A percentile compares a stretch with the other conserved stretches of the same genome.
Evolutionary conservation across 2,888 invertebrate species (phyloP).

Genomic region (Nomada ruficornis): DNA sequence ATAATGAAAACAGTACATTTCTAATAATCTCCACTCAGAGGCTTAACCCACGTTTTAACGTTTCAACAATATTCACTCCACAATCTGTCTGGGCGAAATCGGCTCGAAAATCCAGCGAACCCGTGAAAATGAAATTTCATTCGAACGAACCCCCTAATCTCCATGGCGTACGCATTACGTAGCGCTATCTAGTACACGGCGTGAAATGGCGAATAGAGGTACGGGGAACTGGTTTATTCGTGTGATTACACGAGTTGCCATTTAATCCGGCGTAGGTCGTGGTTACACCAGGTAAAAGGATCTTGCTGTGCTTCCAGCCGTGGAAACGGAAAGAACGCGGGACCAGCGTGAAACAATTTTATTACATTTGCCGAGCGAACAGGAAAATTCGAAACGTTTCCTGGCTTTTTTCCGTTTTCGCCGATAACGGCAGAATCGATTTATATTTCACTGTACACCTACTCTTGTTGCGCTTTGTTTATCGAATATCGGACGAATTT

Average conservation of each 20-base stretch:
- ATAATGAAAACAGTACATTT: too few relatives aligned
- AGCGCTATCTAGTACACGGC: slow-evolving; percentile 7
- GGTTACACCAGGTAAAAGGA: slow-evolving; percentile 55
- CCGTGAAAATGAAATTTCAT: neutral
- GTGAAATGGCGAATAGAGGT: slow-evolving; percentile 11
- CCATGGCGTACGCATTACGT: slow-evolving; percentile 16
- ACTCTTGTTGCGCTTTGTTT: too few relatives aligned
- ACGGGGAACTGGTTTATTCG: slow-evolving; percentile 49
- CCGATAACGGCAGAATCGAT: too few relatives aligned
- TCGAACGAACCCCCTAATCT: neutral
- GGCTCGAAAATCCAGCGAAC: too few relatives aligned
- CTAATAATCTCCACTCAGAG: too few relatives aligned
- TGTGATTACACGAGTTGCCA: slow-evolving; percentile 52
- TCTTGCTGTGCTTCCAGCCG: slow-evolving; percentile 18
- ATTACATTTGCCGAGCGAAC: neutral
- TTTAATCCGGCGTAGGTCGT: slow-evolving; percentile 52
- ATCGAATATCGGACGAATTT: too few relatives aligned
- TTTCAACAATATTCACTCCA: too few relatives aligned
- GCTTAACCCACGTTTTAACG: too few relatives aligned
- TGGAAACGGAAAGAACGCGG: slow-evolving; percentile 19
- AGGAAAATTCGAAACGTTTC: neutral
- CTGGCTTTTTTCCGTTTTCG: too few relatives aligned
- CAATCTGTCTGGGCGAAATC: too few relatives aligned
- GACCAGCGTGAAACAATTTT: neutral
- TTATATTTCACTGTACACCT: too few relatives aligned